Evolutionary conservation across 53 echinoderm and acorn worm genomes (phyloP), one percentile per base, ranked within the genome.

Genomic region (Paelopatides confundens): DNA sequence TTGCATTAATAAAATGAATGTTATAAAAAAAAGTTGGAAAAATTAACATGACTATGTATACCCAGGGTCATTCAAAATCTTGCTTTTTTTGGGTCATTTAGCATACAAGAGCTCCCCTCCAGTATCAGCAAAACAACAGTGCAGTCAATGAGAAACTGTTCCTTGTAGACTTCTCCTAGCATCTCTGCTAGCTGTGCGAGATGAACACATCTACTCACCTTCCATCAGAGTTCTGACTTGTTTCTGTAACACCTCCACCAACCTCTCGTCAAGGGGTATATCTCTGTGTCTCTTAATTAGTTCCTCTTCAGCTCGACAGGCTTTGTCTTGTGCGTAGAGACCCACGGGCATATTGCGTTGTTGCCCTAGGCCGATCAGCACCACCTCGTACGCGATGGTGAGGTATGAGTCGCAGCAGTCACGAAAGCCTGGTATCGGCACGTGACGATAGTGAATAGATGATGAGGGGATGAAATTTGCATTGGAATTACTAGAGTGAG

Each of bases 281-380:
- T 99, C 95, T 66, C 92, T 90, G 63, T 95, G 95, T 85, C 91
- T 94, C 12, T 94, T 91, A 36, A 96, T 99, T 40, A 96, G 76
- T 63, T 99, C 99, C 77, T 99, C 99, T 69, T 99, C 99, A 5
- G 99, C 99, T 26, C 93, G 92, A 24, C 99, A 99, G 9, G 99
- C 94, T 76, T 99, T 99, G 88, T 99, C 99, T 82, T 99, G 99
- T 40, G 99, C 99, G n/a, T 99, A 96, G 5, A 96, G 88, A 13
- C 99, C 99, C 88, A 89, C 90, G 26, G 99, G 95, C 99, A 99
- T 99, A 29, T 94, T 87, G 33, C 99, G 89, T 77, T 99, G 99
- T 85, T 99, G 99, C 14, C 99, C 99, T 0, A 99, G 90, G 24
- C 99, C 99, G 2, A 99, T 89, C 64, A 99, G 82, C 5, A 94